phyloP scores from a whole-genome alignment of 2,797 vertebrate species.

The Myotis pilosus region DNA sequence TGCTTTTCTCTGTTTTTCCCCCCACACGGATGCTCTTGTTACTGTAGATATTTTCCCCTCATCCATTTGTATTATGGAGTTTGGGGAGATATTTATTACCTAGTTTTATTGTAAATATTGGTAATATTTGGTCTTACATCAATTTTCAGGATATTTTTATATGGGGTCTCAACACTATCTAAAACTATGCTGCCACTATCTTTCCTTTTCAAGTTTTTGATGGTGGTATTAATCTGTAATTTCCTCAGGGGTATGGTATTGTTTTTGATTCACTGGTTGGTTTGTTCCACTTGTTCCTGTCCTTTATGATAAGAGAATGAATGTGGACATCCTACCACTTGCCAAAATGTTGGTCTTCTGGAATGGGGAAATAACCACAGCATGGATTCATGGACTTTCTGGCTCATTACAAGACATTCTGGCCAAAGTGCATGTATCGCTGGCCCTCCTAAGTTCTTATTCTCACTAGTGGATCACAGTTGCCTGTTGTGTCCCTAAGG shows the following conservation, averaged over 20 bases:
- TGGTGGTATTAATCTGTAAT: background rate
- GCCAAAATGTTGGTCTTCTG: slow-evolving; percentile 19
- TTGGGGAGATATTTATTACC: background rate
- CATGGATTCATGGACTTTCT: background rate
- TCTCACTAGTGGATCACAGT: background rate
- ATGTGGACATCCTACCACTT: background rate
- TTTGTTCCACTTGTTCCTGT: background rate
- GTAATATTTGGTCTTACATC: background rate
- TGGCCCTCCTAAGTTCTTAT: background rate
- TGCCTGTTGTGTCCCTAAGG: background rate
- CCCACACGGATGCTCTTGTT: background rate
- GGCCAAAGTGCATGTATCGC: background rate
- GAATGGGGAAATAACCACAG: slow-evolving; percentile 5
- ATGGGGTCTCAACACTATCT: background rate
- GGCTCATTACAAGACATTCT: background rate
- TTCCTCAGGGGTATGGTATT: background rate
- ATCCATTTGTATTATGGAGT: background rate
- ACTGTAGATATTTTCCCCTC: background rate
- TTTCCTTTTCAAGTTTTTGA: background rate
- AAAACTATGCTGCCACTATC: background rate
- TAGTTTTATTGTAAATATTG: slow-evolving; percentile 13
- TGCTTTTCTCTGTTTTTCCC: background rate
- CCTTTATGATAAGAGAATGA: background rate
- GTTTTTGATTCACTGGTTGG: background rate
- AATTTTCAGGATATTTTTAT: background rate